Evolutionary conservation across 2,888 invertebrate species (phyloP), one percentile per base, ranked within the genome.

Genomic region (Tolmerus cingulatus): DNA sequence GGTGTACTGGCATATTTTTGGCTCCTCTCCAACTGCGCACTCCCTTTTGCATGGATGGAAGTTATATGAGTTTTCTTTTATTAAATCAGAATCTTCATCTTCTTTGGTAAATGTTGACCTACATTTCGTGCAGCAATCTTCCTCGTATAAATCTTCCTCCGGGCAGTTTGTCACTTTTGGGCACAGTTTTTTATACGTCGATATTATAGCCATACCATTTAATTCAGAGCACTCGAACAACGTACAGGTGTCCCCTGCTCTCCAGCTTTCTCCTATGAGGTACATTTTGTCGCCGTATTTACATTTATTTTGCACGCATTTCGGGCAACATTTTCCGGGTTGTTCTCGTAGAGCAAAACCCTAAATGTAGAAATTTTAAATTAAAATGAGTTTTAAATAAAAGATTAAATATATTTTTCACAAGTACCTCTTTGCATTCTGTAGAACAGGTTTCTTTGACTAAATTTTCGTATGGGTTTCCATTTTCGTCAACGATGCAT

Each of bases 1-100:
- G 57, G 93, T 93, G 91, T 96, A 96, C 79, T 93, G 92, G 90
- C 96, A 96, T 1, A 93, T 93, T 94, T 94, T 94, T 3, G 95
- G 93, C 0, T 93, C 90, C 2, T 91, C 93, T n/a, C 92, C 93
- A 40, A 91, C 90, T 16, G 90, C 89, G 90, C 96, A 96, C 55
- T 93, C 92, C 88, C 96, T 93, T n/a, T 93, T 92, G 90, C 96
- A 96, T 0, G 95, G 94, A 90, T 93, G 93, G 57, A 90, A 89
- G 0, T 89, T 89, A 87, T 92, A 91, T 89, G 23, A 34, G 5
- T 77, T 51, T 34, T 77, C 40, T 90, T 90, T 90, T 46, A 90
- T 90, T 37, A 19, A 55, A 51, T 87, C 66, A 30, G 57, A 51
- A n/a, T 82, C 74, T 37, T 87, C n/a, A 90, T 14, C 40, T 43